Base-by-base conservation (phyloP, 2,113 vertebrate genomes). In the Cryptotis parvus region DNA sequence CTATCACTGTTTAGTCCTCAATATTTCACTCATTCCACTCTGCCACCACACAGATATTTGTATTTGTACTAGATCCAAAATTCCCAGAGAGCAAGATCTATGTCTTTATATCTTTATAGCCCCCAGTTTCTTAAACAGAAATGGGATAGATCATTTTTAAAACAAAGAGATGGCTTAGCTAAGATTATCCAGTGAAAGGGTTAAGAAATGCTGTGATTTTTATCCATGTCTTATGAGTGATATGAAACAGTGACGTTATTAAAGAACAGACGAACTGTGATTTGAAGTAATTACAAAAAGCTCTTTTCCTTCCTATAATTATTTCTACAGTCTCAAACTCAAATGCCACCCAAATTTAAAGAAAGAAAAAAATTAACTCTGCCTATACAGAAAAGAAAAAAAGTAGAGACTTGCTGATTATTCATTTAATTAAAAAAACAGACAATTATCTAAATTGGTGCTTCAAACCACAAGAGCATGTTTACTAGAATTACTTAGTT, bases 341-440 rank as follows among this genome's bases (percentile, higher is more conserved):
- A 91, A 55, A 91, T 80, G 43, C 3, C n/a, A 82, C 61, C 63
- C 55, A 89, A 92, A 58, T 58, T 58, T 22, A 24, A 22, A 58
- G 24, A 20, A 24, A 95, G 63, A 91, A 95, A 90, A 92, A 66
- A 14, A 92, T 78, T 94, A 41, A 15, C 18, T 93, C 55, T 92
- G 43, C 61, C 52, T 90, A 79, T 65, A 73, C 24, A 75, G 14
- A 4, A 27, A 2, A 31, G 29, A 43, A 74, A 87, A 43, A 84
- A 31, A 94, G 83, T 80, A 3, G 58, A 90, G 86, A 79, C 85
- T 91, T 90, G 52, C 78, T 96, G 93, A 94, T 95, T 96, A 95
- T 89, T 95, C 92, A 95, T 96, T 96, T 96, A 96, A 96, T 96
- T 96, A 92, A 94, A 95, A 95, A 95, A 95, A 95, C 93, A 96